Conservation (phyloP, 2,113 vertebrate genomes). For the Archocentrus centrarchus region DNA sequence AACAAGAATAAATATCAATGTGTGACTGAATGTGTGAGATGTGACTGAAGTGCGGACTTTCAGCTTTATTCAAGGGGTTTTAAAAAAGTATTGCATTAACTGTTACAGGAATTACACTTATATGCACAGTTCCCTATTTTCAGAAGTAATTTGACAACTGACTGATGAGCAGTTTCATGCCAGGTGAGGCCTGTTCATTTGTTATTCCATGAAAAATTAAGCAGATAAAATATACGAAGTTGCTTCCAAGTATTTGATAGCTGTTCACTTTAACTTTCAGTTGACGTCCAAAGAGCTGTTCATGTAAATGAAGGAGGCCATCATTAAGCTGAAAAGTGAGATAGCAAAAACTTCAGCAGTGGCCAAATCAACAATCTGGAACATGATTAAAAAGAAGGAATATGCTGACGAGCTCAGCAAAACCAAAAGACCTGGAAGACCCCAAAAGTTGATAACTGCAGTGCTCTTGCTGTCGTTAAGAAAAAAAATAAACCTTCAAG, state of each 20-base stretch:
- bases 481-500: no score
- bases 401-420: no score
- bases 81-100: not conserved
- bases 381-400: no score
- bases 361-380: not conserved
- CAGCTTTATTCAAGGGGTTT: not conserved
- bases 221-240: not conserved
- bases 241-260: not conserved
- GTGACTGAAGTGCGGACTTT: not conserved
- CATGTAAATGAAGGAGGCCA: not conserved
- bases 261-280: not conserved
- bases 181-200: not conserved
- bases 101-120: not conserved
- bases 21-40: no score
- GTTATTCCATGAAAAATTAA: not conserved
- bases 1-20: not conserved
- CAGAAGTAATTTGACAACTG: not conserved
- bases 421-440: no score
- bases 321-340: not conserved
- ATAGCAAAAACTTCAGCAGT: not conserved
- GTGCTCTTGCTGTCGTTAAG: no score
- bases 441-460: no score
- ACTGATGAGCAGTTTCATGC: not conserved
- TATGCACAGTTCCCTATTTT: not conserved
- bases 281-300: not conserved